Evolutionary conservation across 2,888 invertebrate genomes (phyloP).

Genomic region (Ennomos erosarius): DNA sequence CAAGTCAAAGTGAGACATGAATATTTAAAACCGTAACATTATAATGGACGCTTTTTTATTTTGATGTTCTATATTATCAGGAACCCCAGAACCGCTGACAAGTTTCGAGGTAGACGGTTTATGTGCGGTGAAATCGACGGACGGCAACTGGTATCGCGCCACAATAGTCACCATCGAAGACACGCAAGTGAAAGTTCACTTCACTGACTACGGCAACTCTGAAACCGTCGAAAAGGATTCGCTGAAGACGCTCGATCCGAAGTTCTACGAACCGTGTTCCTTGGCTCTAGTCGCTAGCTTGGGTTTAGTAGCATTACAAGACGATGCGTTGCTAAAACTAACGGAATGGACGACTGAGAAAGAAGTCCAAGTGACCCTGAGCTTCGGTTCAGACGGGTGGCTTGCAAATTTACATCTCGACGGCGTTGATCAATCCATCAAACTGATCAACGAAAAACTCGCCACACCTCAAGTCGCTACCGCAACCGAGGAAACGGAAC

Average conservation of each 20-base stretch:
- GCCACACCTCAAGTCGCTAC: constrained; percentile 63
- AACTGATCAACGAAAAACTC: constrained; percentile 71
- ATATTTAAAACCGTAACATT: no score
- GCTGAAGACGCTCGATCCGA: constrained; percentile 77
- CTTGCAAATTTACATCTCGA: constrained; percentile 79
- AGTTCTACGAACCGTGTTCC: constrained; percentile 74
- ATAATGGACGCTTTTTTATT: no score
- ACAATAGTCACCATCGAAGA: constrained; percentile 77
- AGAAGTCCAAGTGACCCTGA: constrained; percentile 82
- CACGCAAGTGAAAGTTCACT: constrained; percentile 80
- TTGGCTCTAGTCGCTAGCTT: constrained; percentile 70
- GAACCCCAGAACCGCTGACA: constrained; percentile 67
- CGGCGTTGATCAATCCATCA: constrained; percentile 80
- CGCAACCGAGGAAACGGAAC: constrained; percentile 44
- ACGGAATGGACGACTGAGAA: constrained; percentile 77
- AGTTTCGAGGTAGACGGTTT: constrained; percentile 78
- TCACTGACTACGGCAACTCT: constrained; percentile 89
- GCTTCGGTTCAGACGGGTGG: constrained; percentile 84
- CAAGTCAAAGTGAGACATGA: no score
- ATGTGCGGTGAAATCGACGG: constrained; percentile 87
- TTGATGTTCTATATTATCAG: constrained; percentile 46
- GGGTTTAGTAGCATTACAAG: constrained; percentile 70
- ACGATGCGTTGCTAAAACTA: constrained; percentile 64
- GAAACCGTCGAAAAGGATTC: constrained; percentile 81
- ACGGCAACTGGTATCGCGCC: constrained; percentile 90